Evolutionary conservation across 2,797 vertebrate genomes (phyloP).

Genomic region (Galagoides demidoff): DNA sequence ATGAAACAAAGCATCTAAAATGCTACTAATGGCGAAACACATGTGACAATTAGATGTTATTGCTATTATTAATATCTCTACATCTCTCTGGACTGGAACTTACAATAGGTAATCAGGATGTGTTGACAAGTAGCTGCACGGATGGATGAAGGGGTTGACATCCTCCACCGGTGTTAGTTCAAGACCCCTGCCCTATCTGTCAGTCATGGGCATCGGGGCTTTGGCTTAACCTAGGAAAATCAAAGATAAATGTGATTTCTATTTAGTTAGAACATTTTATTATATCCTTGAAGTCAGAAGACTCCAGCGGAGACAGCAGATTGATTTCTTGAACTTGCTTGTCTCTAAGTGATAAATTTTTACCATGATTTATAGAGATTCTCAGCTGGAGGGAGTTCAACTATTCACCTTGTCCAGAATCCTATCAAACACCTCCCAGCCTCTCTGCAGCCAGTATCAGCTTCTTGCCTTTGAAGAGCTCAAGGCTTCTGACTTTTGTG

Average conservation of each 20-base stretch:
- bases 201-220: neutral
- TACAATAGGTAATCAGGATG: neutral
- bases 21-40: neutral
- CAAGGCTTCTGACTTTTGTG: neutral
- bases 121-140: neutral
- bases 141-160: neutral
- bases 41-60: neutral
- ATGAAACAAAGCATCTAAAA: neutral
- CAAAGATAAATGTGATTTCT: conserved; percentile 46
- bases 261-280: conserved; percentile 42
- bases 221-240: neutral
- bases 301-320: neutral
- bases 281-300: neutral
- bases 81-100: neutral
- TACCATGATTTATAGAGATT: neutral
- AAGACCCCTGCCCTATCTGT: neutral
- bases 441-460: neutral
- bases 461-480: neutral
- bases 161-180: neutral
- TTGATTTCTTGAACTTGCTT: conserved; percentile 28
- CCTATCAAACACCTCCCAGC: neutral
- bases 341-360: conserved; percentile 23
- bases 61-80: neutral
- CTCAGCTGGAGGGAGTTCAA: neutral
- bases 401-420: neutral